Evolutionary conservation across 1,140 invertebrate genomes (phyloP).

Genomic region (Orchestia grillus): DNA sequence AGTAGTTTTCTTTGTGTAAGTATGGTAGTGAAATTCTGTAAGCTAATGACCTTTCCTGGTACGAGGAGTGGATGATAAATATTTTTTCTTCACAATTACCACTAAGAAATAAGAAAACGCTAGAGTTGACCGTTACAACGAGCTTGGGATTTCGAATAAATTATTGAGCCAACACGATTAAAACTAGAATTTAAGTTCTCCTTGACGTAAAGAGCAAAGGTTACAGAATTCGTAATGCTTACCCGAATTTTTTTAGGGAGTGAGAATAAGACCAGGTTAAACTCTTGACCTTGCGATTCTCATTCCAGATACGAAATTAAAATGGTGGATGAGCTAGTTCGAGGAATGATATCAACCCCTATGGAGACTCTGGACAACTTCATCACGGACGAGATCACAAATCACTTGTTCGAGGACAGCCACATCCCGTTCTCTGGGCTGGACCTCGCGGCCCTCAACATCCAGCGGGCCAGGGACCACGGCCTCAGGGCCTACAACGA

Average conservation of each 20-base stretch:
- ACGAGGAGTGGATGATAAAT: not conserved
- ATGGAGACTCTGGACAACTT: slow-evolving; percentile 96
- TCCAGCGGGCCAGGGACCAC: slow-evolving; percentile 86
- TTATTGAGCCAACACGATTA: not conserved
- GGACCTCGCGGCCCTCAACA: slow-evolving; percentile 86
- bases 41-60: not conserved
- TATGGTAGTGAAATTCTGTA: not conserved
- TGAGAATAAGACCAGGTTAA: too few species aligned
- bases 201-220: too few species aligned
- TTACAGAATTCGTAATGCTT: too few species aligned
- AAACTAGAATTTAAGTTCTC: too few species aligned
- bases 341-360: slow-evolving; percentile 88
- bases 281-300: not conserved
- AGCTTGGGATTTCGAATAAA: not conserved
- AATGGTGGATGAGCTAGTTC: slow-evolving; percentile 87
- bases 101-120: too few species aligned
- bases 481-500: slow-evolving; percentile 88
- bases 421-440: slow-evolving; percentile 88
- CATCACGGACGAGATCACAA: slow-evolving; percentile 93
- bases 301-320: slow-evolving; percentile 70
- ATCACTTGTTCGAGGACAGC: slow-evolving; percentile 91
- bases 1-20: not conserved
- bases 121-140: not conserved
- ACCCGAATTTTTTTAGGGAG: too few species aligned
- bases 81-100: too few species aligned